Percentiles rank a stretch among this genome's conserved stretches.
phyloP scores from a whole-genome alignment of 2,888 invertebrate genomes.

The Pseudococcus viburni region DNA sequence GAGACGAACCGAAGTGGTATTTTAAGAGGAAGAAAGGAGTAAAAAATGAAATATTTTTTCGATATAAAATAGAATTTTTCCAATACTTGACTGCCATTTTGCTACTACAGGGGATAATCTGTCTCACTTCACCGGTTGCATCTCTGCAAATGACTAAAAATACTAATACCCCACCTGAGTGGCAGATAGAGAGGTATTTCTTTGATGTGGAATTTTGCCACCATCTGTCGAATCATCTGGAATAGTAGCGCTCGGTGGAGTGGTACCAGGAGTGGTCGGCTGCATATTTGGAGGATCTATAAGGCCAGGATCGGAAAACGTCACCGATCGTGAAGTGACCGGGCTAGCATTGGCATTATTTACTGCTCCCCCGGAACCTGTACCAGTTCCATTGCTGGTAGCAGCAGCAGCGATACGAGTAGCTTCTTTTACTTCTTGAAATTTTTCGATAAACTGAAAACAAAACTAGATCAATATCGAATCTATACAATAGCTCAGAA shows the following conservation, averaged over 20 bases:
- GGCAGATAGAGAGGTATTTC: conserved; percentile 59
- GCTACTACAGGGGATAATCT: too few species aligned
- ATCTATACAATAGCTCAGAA: background rate
- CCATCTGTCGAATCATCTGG: conserved; percentile 66
- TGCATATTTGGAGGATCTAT: conserved; percentile 70
- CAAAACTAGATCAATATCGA: background rate
- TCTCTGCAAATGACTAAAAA: background rate
- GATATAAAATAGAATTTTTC: too few species aligned
- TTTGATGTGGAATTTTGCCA: conserved; percentile 58
- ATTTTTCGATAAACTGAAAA: conserved; percentile 94
- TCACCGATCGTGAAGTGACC: conserved; percentile 77
- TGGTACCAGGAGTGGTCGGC: conserved; percentile 67
- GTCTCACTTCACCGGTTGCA: too few species aligned
- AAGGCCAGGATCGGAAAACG: conserved; percentile 72
- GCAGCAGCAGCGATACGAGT: conserved; percentile 83
- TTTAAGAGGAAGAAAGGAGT: too few species aligned
- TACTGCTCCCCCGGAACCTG: conserved; percentile 69
- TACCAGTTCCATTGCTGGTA: conserved; percentile 76
- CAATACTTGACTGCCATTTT: too few species aligned
- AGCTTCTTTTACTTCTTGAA: conserved; percentile 97
- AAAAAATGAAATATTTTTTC: too few species aligned
- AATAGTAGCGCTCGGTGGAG: conserved; percentile 65
- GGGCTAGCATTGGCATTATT: conserved; percentile 87
- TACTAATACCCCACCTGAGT: conserved; percentile 41
- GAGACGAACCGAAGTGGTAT: too few species aligned